Conservation (phyloP, 2,888 invertebrate species). For the Scelioninae gen. 2 region DNA sequence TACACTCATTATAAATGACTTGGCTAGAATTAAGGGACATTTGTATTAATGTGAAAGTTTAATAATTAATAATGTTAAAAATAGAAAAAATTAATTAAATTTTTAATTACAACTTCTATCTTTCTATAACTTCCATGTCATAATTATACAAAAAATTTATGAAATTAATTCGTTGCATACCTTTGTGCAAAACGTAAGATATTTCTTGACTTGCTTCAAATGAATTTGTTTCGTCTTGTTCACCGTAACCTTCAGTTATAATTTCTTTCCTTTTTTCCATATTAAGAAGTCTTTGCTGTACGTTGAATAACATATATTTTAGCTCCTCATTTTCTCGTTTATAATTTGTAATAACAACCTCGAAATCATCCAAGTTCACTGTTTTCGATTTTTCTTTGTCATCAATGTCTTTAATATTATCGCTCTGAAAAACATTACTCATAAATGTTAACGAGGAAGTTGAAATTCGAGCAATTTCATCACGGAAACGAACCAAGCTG, state of each 20-base stretch:
- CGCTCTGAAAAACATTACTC: constrained; percentile 53
- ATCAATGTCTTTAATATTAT: constrained; percentile 62
- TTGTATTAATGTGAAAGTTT: too few relatives aligned
- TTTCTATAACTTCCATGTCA: too few relatives aligned
- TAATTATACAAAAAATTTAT: too few relatives aligned
- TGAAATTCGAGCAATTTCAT: constrained; percentile 84
- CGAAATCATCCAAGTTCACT: constrained; percentile 78
- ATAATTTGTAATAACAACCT: constrained; percentile 75
- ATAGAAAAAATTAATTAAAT: too few relatives aligned
- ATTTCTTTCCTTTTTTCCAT: constrained; percentile 76
- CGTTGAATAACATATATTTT: constrained; percentile 79
- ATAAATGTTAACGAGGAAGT: constrained; percentile 76
- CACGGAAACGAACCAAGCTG: constrained; percentile 81
- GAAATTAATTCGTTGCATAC: too few relatives aligned
- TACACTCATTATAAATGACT: constrained; percentile 74
- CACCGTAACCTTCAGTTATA: constrained; percentile 78
- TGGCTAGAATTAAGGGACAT: too few relatives aligned
- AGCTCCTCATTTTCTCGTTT: constrained; percentile 76
- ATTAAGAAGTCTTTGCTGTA: constrained; percentile 75
- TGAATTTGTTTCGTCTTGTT: constrained; percentile 67
- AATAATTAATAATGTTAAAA: too few relatives aligned
- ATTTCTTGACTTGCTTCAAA: constrained; percentile 69
- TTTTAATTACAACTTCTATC: too few relatives aligned
- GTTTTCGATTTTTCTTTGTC: constrained; percentile 73
- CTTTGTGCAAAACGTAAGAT: constrained; percentile 72